Conservation (phyloP, 2,888 invertebrate genomes). For the Trimorus sp. region DNA sequence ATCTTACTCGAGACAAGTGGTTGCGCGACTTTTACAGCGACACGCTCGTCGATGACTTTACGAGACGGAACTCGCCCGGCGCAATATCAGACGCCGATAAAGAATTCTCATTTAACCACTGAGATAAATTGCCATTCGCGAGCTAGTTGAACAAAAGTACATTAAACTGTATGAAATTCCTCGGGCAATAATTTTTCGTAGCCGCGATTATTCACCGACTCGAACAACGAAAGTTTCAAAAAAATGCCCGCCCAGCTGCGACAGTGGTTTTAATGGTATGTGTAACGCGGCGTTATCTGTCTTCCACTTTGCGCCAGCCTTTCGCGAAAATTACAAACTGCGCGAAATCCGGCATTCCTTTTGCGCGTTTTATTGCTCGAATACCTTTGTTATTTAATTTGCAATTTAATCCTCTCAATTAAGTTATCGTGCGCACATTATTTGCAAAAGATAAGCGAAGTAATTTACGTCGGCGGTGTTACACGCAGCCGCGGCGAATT, state of each 20-base stretch:
- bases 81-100: slow-evolving; percentile 10
- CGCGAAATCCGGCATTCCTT: slow-evolving; percentile 36
- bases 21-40: not conserved
- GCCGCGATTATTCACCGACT: slow-evolving; percentile 42
- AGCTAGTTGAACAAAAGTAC: slow-evolving; percentile 26
- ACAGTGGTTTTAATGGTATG: slow-evolving; percentile 57
- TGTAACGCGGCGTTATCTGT: slow-evolving; percentile 48
- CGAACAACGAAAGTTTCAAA: slow-evolving; percentile 54
- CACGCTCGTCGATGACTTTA: not conserved
- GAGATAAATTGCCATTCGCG: slow-evolving; percentile 32
- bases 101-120: slow-evolving; percentile 26
- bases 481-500: too few relatives aligned
- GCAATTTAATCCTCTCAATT: slow-evolving; percentile 14
- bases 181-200: slow-evolving; percentile 46
- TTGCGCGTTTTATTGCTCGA: slow-evolving; percentile 5
- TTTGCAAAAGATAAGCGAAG: not conserved
- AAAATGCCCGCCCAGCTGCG: slow-evolving; percentile 31
- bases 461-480: not conserved
- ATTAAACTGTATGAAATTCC: slow-evolving; percentile 43
- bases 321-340: slow-evolving; percentile 49
- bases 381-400: slow-evolving; percentile 24
- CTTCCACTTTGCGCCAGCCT: too few relatives aligned
- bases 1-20: slow-evolving; percentile 6
- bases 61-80: not conserved
- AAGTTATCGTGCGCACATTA: not conserved